These are phyloP conservation scores for Plutella xylostella DNA, from an alignment of 2,888 invertebrate species.

Conservation along the genomic window DNA sequence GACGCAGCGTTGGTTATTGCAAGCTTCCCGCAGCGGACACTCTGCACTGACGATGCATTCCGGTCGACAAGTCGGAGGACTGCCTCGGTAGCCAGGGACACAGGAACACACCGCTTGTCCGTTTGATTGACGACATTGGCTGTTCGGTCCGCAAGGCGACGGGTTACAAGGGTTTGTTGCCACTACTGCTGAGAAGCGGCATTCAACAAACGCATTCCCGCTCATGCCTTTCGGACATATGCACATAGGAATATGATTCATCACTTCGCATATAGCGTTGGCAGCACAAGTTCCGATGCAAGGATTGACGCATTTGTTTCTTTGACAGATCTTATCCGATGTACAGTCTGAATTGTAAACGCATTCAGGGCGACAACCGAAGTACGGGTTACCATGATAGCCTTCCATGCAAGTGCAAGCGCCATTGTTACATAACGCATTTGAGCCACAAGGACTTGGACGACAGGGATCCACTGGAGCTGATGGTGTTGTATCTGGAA, in stretches of 20 bases:
- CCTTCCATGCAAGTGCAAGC: slow-evolving; percentile 71
- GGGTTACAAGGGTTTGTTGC: slow-evolving; percentile 76
- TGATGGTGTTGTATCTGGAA: slow-evolving; percentile 28
- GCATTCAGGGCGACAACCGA: slow-evolving; percentile 79
- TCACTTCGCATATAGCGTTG: slow-evolving; percentile 77
- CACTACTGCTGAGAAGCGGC: slow-evolving; percentile 43
- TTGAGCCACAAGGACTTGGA: slow-evolving; percentile 75
- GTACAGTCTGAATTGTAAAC: slow-evolving; percentile 76
- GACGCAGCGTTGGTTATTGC: slow-evolving; percentile 79
- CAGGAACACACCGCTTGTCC: slow-evolving; percentile 81
- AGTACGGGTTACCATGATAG: slow-evolving; percentile 75
- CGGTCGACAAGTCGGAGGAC: slow-evolving; percentile 81
- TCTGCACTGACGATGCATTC: slow-evolving; percentile 82
- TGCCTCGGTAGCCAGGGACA: slow-evolving; percentile 76
- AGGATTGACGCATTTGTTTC: slow-evolving; percentile 78
- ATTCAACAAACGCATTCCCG: slow-evolving; percentile 76
- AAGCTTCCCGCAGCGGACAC: slow-evolving; percentile 77
- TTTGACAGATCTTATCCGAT: slow-evolving; percentile 72
- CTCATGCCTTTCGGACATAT: slow-evolving; percentile 74
- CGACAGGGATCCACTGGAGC: slow-evolving; percentile 63
- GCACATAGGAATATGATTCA: slow-evolving; percentile 79
- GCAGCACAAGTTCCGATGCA: slow-evolving; percentile 79
- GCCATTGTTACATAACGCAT: slow-evolving; percentile 68
- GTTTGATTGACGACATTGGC: slow-evolving; percentile 77
- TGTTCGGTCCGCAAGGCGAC: slow-evolving; percentile 83